These are phyloP conservation scores for Synaphobranchus kaupii DNA, from an alignment of 2,797 vertebrate species.

Conservation along the genomic window DNA sequence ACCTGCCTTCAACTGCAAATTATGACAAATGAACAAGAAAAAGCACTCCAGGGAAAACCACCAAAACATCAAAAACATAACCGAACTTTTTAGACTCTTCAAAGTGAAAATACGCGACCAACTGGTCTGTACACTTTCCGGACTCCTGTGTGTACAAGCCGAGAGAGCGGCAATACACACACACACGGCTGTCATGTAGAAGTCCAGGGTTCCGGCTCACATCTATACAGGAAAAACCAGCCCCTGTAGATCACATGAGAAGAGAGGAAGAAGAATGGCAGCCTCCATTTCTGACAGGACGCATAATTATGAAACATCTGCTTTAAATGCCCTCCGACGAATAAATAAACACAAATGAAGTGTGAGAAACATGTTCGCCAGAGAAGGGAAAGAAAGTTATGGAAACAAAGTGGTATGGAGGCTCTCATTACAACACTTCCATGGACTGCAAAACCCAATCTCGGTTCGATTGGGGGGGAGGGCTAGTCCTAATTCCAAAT, in stretches of 20 bases:
- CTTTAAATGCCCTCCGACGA: not conserved
- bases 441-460: not conserved
- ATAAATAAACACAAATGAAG: not conserved
- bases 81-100: not conserved
- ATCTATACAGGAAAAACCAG: slow-evolving; percentile 15
- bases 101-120: not conserved
- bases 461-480: not conserved
- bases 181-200: not conserved
- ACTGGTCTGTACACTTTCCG: not conserved
- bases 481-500: too few species aligned
- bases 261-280: not conserved
- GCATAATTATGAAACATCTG: not conserved
- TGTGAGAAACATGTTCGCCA: not conserved
- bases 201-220: not conserved
- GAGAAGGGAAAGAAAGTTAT: not conserved
- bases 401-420: not conserved
- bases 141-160: not conserved
- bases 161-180: not conserved
- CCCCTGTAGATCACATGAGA: slow-evolving; percentile 2
- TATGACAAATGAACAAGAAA: not conserved
- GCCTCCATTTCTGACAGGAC: not conserved
- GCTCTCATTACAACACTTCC: not conserved
- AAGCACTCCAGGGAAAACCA: not conserved
- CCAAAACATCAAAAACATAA: not conserved
- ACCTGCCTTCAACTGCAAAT: not conserved